Percentiles rank a stretch among this genome's conserved stretches.
Conservation (phyloP, 64 coral and sea anemone species). For the Catalaphyllia jardinei region DNA sequence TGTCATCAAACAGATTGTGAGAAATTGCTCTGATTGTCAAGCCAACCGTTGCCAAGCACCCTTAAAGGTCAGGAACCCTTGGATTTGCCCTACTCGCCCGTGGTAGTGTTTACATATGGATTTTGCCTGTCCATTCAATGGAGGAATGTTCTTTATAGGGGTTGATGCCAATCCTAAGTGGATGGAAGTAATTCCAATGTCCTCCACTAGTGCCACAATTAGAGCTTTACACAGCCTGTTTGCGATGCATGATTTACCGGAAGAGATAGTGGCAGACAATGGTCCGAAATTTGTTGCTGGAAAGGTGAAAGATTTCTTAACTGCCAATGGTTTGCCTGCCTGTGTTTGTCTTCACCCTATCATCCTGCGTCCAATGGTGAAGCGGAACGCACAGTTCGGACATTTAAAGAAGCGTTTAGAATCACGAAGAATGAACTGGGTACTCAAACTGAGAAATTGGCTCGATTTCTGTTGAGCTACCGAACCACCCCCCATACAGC, state of each 20-base stretch:
- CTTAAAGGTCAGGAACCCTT: conserved; percentile 17
- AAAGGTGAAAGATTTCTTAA: conserved; percentile 14
- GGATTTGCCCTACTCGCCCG: conserved; percentile 7
- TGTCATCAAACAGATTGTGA: conserved; percentile 35
- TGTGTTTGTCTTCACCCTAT: too few relatives aligned
- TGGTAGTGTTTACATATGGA: conserved; percentile 46
- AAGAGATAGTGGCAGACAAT: conserved; percentile 29
- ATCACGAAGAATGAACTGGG: too few relatives aligned
- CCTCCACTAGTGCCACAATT: conserved; percentile 9
- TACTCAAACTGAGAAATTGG: too few relatives aligned
- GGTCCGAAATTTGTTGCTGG: conserved; percentile 24
- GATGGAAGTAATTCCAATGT: conserved; percentile 35
- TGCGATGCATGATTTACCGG: conserved; percentile 2
- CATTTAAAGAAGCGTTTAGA: too few relatives aligned
- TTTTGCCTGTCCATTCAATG: conserved; percentile 32
- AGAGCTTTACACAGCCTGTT: too few relatives aligned
- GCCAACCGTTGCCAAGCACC: conserved; percentile 1
- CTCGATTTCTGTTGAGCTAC: too few relatives aligned
- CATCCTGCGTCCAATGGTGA: too few relatives aligned
- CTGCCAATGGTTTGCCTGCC: conserved; percentile 13
- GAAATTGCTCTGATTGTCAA: conserved; percentile 7
- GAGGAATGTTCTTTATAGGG: conserved; percentile 33
- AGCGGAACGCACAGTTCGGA: too few relatives aligned
- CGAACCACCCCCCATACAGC: too few relatives aligned
- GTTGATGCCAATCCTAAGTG: conserved; percentile 40